Percentiles rank a stretch among this genome's conserved stretches.
Conservation (phyloP, 2,797 vertebrate genomes). For the Parotocinclus haroldoi region DNA sequence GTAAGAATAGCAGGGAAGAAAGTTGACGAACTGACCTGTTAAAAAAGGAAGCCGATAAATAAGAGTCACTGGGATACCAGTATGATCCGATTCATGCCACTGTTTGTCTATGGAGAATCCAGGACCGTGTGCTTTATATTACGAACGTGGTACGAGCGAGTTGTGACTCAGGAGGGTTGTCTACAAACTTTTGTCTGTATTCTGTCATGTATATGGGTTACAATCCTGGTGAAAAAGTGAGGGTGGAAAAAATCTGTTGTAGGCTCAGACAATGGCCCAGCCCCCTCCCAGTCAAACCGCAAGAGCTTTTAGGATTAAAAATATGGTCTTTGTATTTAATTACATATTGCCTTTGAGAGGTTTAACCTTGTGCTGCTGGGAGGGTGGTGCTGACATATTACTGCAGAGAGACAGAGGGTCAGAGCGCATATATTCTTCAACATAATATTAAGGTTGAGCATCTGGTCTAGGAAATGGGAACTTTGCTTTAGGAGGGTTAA, state of each 20-base stretch:
- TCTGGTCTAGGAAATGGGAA: no score
- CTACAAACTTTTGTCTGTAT: no score
- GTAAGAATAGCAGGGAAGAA: no score
- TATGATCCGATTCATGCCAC: no score
- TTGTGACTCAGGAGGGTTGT: no score
- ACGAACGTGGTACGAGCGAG: no score
- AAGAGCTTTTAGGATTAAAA: conserved; percentile 81
- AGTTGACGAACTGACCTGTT: no score
- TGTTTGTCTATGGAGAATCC: no score
- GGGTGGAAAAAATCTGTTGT: conserved; percentile 48
- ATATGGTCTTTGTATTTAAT: conserved; percentile 77
- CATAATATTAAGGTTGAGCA: conserved; percentile 18
- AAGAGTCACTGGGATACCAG: no score
- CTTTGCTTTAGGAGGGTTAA: no score
- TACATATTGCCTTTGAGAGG: conserved; percentile 74
- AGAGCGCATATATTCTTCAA: conserved; percentile 42
- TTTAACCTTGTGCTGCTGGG: conserved; percentile 53
- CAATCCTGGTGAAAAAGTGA: conserved; percentile 43
- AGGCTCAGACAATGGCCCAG: conserved; percentile 70
- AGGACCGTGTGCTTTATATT: no score
- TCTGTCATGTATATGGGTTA: conserved; percentile 51
- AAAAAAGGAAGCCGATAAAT: no score
- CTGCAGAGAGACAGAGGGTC: conserved; percentile 26
- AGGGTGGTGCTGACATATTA: conserved; percentile 39
- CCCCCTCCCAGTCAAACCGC: conserved; percentile 65